phyloP scores from a whole-genome alignment of 2,113 vertebrate genomes.

The Chaenogobius annularis region DNA sequence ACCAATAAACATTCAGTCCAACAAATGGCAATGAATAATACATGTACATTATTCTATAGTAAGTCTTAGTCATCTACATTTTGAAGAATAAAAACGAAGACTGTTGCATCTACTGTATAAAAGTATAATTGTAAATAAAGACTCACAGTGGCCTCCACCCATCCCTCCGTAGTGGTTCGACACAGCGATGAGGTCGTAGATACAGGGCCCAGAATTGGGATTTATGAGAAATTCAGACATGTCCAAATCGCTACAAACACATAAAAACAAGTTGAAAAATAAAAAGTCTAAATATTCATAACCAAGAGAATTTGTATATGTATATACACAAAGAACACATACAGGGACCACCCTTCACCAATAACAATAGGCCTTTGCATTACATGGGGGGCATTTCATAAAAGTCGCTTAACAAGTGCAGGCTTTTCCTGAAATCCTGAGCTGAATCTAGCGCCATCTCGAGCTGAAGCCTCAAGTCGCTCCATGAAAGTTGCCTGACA shows the following conservation, averaged over 20 bases:
- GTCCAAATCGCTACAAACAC: constrained; percentile 87
- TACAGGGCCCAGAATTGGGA: constrained; percentile 93
- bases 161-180: constrained; percentile 99
- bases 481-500: too few species aligned
- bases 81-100: too few species aligned
- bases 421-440: too few species aligned
- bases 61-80: too few species aligned
- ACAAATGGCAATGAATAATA: too few species aligned
- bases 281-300: neutral
- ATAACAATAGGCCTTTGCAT: neutral
- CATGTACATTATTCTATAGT: too few species aligned
- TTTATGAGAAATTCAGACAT: constrained; percentile 99
- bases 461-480: too few species aligned
- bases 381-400: too few species aligned
- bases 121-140: neutral
- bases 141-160: constrained; percentile 98
- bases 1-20: too few species aligned
- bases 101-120: too few species aligned
- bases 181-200: constrained; percentile 96
- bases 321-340: neutral
- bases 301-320: neutral
- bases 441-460: too few species aligned
- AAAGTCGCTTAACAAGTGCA: too few species aligned
- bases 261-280: neutral
- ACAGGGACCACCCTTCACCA: neutral